Conservation (phyloP, 1,140 invertebrate genomes). For the Ylistrum balloti region DNA sequence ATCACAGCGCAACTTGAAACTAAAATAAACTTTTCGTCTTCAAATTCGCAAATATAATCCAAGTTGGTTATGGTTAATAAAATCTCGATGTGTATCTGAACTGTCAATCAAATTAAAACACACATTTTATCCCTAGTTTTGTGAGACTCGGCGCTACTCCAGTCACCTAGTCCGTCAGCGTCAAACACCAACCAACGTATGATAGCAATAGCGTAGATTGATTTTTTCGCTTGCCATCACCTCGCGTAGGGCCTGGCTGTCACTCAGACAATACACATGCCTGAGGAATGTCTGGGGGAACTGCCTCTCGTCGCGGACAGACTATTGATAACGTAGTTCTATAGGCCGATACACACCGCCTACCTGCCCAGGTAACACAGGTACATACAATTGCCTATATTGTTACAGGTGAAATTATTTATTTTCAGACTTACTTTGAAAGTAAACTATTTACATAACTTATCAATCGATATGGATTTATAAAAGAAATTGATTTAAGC, state of each 20-base stretch:
- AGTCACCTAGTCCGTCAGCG: background rate
- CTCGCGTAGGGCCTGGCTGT: background rate
- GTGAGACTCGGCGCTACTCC: background rate
- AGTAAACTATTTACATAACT: constrained; percentile 40
- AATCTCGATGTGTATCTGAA: background rate
- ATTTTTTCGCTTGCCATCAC: constrained; percentile 33
- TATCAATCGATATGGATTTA: background rate
- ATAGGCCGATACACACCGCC: background rate
- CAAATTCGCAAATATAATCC: background rate
- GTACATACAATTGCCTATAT: constrained; percentile 29
- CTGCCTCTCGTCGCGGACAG: constrained; percentile 10
- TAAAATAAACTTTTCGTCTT: constrained; percentile 7
- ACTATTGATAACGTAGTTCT: background rate
- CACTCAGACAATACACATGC: constrained; percentile 24
- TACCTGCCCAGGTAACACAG: constrained; percentile 17
- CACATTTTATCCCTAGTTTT: constrained; percentile 23
- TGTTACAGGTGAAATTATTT: constrained; percentile 35
- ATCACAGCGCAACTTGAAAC: background rate
- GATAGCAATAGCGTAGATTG: background rate
- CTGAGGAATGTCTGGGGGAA: constrained; percentile 30
- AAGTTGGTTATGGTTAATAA: background rate
- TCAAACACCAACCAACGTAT: background rate
- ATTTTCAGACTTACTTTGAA: constrained; percentile 40
- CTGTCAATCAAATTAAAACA: constrained; percentile 6
- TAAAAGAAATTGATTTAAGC: background rate